Base-by-base conservation (phyloP, 2,113 vertebrate genomes). In the Aleadryas rufinucha region DNA sequence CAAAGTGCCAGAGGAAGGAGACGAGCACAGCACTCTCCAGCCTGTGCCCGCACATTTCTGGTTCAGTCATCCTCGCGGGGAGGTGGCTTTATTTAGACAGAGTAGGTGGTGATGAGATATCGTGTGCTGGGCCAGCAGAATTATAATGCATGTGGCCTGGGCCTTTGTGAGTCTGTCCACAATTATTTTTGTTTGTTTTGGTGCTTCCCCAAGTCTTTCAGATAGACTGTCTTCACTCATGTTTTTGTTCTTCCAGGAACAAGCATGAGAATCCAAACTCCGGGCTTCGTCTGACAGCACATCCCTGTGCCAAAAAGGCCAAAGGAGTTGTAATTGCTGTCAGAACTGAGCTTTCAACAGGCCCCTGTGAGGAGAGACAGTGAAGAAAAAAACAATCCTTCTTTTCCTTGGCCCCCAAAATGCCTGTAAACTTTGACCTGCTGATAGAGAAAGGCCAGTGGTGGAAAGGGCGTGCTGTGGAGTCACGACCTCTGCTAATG, bases 1-100 rank as follows among this genome's bases (percentile, higher is more conserved):
- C 33, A 1, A 45, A 8, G 7, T 0, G 37, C 16, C 35, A 3
- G 39, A 33, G 85, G 33, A 30, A 53, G 64, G 44, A 59, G 50
- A 8, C 1, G 8, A n/a, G 35, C 0, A 0, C 16, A 1, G 57
- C 52, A 4, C 3, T 3, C 22, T 7, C 13, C 45, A 6, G 52
- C 13, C 74, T 1, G 20, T 20, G 72, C 74, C 74, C 16, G 31
- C 17, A 19, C 69, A 1, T 23, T 66, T 41, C 52, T 91, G 80
- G 87, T 75, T 45, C 82, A 64, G 13, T 27, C 49, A 35, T 10
- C 19, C 82, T 91, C 31, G 4, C 14, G 5, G 70, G 95, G 93
- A 84, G 12, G 33, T 21, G 77, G 37, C 42, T 94, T 89, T 81
- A 84, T 95, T 96, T 93, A 90, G 95, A 80, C 52, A 13, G 94